Percentiles rank a stretch among this genome's conserved stretches.
Conservation (phyloP, 2,113 vertebrate species). For the Lophotis ruficrista region DNA sequence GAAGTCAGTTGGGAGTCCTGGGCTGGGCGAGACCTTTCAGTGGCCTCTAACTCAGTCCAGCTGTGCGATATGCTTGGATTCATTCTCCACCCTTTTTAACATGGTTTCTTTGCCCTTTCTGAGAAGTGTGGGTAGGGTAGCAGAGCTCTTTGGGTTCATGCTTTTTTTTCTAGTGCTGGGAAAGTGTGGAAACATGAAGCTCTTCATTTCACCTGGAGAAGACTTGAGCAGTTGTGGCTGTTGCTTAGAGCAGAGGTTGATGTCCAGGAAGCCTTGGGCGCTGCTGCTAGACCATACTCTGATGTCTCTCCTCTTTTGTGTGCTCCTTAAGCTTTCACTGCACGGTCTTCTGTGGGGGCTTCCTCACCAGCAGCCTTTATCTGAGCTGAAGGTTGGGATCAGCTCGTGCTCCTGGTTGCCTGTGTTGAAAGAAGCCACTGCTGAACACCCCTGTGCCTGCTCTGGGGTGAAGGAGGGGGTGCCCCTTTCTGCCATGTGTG, state of each 20-base stretch:
- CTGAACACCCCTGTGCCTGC: not conserved
- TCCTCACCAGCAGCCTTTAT: not conserved
- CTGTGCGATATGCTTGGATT: not conserved
- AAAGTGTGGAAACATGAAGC: not conserved
- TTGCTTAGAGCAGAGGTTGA: not conserved
- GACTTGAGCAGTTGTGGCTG: not conserved
- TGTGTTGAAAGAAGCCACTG: not conserved
- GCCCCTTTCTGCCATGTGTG: rapidly evolving
- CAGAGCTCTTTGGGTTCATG: not conserved
- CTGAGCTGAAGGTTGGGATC: rapidly evolving
- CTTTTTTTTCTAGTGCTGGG: not conserved
- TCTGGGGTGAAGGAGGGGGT: not conserved
- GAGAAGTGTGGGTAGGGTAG: not conserved
- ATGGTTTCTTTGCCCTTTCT: not conserved
- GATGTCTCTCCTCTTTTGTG: not conserved
- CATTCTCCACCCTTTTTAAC: not conserved
- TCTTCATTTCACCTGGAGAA: not conserved
- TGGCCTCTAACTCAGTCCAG: not conserved
- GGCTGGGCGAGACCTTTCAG: not conserved
- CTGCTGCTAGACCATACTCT: not conserved
- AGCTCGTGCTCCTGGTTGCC: not conserved
- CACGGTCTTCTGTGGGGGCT: not conserved
- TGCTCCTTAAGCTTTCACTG: not conserved
- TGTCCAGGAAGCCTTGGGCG: not conserved
- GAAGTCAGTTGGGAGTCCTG: rapidly evolving